Conservation (phyloP, 1,140 invertebrate genomes). For the Halictus rubicundus region DNA sequence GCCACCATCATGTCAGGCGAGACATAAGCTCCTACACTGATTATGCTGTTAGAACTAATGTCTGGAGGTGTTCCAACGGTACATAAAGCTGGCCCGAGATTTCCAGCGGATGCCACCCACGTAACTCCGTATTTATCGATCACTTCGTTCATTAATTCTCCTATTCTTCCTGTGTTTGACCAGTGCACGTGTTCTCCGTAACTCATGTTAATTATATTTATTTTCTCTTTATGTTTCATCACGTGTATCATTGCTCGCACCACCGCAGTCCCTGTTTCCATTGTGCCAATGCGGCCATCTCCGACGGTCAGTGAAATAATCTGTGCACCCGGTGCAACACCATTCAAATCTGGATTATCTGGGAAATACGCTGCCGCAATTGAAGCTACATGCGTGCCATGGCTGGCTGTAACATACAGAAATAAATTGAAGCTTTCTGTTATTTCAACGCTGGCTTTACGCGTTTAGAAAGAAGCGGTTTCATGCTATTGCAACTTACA, state of each 20-base stretch:
- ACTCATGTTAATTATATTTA: conserved; percentile 98
- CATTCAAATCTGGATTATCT: conserved; percentile 93
- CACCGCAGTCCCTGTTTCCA: conserved; percentile 97
- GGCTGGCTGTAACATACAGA: conserved; percentile 85
- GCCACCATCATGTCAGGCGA: conserved; percentile 98
- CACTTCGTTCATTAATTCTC: conserved; percentile 92
- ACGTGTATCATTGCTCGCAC: conserved; percentile 94
- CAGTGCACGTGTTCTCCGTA: conserved; percentile 97
- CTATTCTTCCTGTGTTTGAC: conserved; percentile 92
- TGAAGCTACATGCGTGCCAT: conserved; percentile 98
- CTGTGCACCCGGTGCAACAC: conserved; percentile 97
- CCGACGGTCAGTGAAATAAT: conserved; percentile 96
- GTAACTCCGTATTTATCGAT: conserved; percentile 95
- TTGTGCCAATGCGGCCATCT: conserved; percentile 92
- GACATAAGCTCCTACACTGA: conserved; percentile 97
- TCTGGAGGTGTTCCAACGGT: conserved; percentile 97
- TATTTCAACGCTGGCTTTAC: neutral
- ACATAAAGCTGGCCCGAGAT: conserved; percentile 95
- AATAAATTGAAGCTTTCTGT: conserved; percentile 21
- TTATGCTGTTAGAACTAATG: conserved; percentile 89
- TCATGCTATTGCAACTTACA: conserved; percentile 84
- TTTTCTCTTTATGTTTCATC: conserved; percentile 85
- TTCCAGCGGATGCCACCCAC: conserved; percentile 96
- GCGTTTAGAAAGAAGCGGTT: neutral
- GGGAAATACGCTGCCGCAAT: conserved; percentile 97